Conservation (phyloP, 2,888 invertebrate species). For the Tubulanus polymorphus region DNA sequence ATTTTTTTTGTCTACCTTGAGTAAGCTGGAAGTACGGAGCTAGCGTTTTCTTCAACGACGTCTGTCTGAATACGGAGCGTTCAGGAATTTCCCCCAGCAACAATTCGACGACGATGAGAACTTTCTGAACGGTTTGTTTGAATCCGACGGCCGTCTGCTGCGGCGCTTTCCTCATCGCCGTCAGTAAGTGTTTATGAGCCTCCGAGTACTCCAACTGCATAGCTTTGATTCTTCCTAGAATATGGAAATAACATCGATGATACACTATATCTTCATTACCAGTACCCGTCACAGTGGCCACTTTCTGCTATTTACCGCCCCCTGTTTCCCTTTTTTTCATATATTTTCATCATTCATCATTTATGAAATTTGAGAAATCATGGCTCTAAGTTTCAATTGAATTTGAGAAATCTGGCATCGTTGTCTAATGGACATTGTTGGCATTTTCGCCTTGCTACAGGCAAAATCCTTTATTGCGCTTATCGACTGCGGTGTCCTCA, state of each 20-base stretch:
- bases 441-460: too few relatives aligned
- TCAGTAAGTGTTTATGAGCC: constrained; percentile 93
- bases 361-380: too few relatives aligned
- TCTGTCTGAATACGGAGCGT: constrained; percentile 88
- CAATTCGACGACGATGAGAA: constrained; percentile 90
- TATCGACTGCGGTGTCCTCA: too few relatives aligned
- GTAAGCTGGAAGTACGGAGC: constrained; percentile 96
- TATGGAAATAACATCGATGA: constrained; percentile 7
- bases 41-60: constrained; percentile 80
- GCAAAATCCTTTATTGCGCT: too few relatives aligned
- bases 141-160: constrained; percentile 98
- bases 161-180: constrained; percentile 90
- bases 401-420: too few relatives aligned
- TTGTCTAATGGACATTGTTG: too few relatives aligned
- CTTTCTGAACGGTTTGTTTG: constrained; percentile 90
- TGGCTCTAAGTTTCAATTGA: too few relatives aligned
- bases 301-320: too few relatives aligned
- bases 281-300: too few relatives aligned
- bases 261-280: too few relatives aligned
- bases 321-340: too few relatives aligned
- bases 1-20: constrained; percentile 65
- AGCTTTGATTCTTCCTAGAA: constrained; percentile 86
- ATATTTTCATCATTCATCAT: too few relatives aligned
- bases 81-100: constrained; percentile 97
- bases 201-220: constrained; percentile 97